phyloP scores from a whole-genome alignment of 1,140 invertebrate species.

The Spodoptera litura region DNA sequence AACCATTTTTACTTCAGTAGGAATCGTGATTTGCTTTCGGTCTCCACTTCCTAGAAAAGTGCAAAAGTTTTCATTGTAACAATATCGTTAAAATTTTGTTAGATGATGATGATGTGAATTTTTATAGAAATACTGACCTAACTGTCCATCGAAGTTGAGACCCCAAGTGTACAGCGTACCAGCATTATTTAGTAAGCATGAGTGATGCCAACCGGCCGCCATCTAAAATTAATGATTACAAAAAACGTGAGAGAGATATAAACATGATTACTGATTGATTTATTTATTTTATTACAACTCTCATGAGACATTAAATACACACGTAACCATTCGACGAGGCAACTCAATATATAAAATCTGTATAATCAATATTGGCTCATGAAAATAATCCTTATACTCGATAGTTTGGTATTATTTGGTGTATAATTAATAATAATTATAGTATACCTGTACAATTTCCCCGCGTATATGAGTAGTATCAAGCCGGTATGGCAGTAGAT shows the following conservation, averaged over 20 bases:
- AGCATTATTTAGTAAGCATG: slow-evolving; percentile 68
- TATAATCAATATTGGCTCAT: too few species aligned
- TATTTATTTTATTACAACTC: too few species aligned
- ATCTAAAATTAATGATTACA: slow-evolving; percentile 60
- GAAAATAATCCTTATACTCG: too few species aligned
- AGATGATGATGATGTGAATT: too few species aligned
- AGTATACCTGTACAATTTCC: slow-evolving; percentile 59
- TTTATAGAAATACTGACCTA: slow-evolving; percentile 61
- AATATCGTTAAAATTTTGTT: not conserved
- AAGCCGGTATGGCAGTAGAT: slow-evolving; percentile 56
- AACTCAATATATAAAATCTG: too few species aligned
- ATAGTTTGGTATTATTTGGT: too few species aligned
- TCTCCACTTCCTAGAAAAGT: slow-evolving; percentile 70
- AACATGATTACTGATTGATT: too few species aligned
- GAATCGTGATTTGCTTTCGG: slow-evolving; percentile 72
- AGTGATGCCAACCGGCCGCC: slow-evolving; percentile 81
- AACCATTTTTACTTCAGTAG: slow-evolving; percentile 68
- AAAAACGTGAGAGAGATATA: too few species aligned
- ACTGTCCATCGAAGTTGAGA: slow-evolving; percentile 79
- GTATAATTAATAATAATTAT: too few species aligned
- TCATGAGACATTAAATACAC: too few species aligned
- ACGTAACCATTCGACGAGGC: too few species aligned
- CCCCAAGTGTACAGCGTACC: slow-evolving; percentile 78
- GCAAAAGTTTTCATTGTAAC: not conserved
- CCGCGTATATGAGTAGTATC: slow-evolving; percentile 62